These are phyloP conservation scores for Picathartes gymnocephalus DNA, from an alignment of 2,113 vertebrate genomes.

Conservation along the genomic window DNA sequence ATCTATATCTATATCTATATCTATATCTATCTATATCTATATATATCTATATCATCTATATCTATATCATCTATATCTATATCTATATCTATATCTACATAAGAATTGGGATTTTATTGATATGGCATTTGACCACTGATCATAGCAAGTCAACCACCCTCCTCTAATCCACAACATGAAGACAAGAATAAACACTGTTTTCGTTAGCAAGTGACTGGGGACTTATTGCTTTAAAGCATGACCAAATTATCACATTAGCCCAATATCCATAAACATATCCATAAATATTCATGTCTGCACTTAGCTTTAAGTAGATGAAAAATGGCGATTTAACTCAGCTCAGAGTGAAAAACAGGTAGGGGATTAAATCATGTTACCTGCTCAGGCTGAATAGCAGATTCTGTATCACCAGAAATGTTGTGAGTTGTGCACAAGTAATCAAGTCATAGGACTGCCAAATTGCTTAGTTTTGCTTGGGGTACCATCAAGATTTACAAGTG, in stretches of 20 bases:
- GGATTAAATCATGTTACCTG: neutral
- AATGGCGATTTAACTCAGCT: neutral
- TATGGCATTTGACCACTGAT: neutral
- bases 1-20: too few relatives aligned
- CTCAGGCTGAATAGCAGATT: neutral
- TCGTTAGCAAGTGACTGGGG: neutral
- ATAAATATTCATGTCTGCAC: neutral
- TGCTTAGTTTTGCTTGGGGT: neutral
- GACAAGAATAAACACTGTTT: neutral
- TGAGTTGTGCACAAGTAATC: neutral
- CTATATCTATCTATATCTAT: too few relatives aligned
- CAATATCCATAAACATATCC: neutral
- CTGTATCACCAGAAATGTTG: neutral
- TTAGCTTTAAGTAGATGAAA: neutral
- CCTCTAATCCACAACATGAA: neutral
- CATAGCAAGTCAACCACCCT: neutral
- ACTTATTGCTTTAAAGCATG: neutral
- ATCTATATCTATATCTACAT: too few relatives aligned
- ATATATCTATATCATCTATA: too few relatives aligned
- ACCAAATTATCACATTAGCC: neutral
- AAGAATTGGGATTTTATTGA: neutral
- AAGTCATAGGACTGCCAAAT: neutral
- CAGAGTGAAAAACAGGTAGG: neutral
- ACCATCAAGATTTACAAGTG: neutral
- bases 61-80: too few relatives aligned